A percentile compares a stretch with the other conserved stretches of the same genome.
Conservation (phyloP, 2,888 invertebrate species). For the Cyclophora punctaria region DNA sequence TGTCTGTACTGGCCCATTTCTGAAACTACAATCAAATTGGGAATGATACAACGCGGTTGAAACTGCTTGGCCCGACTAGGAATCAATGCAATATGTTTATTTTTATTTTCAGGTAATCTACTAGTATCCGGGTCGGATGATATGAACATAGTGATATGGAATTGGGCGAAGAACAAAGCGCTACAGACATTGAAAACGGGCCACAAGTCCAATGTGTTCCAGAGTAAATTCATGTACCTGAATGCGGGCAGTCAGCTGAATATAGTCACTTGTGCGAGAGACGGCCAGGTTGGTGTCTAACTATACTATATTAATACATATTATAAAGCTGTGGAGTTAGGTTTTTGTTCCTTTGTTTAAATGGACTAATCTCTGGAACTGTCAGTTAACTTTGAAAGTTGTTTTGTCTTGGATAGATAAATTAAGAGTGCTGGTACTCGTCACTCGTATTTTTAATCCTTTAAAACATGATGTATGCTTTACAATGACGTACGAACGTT, state of each 20-base stretch:
- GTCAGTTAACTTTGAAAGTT: too few relatives aligned
- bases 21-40: background rate
- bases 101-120: slow-evolving; percentile 72
- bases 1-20: background rate
- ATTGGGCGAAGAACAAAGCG: slow-evolving; percentile 85
- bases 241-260: slow-evolving; percentile 82
- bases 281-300: slow-evolving; percentile 81
- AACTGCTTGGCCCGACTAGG: background rate
- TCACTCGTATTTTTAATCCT: too few relatives aligned
- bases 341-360: too few relatives aligned
- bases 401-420: too few relatives aligned
- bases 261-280: slow-evolving; percentile 91
- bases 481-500: too few relatives aligned
- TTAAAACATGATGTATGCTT: too few relatives aligned
- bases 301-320: too few relatives aligned
- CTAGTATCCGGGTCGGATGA: slow-evolving; percentile 95
- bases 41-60: too few relatives aligned
- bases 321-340: too few relatives aligned
- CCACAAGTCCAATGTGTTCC: slow-evolving; percentile 92
- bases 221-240: slow-evolving; percentile 90
- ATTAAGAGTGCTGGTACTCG: too few relatives aligned
- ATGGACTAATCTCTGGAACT: too few relatives aligned
- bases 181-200: slow-evolving; percentile 83
- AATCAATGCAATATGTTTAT: background rate
- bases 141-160: slow-evolving; percentile 89